phyloP scores from a whole-genome alignment of 2,113 vertebrate genomes.

The Neolamprologus fasciatus region DNA sequence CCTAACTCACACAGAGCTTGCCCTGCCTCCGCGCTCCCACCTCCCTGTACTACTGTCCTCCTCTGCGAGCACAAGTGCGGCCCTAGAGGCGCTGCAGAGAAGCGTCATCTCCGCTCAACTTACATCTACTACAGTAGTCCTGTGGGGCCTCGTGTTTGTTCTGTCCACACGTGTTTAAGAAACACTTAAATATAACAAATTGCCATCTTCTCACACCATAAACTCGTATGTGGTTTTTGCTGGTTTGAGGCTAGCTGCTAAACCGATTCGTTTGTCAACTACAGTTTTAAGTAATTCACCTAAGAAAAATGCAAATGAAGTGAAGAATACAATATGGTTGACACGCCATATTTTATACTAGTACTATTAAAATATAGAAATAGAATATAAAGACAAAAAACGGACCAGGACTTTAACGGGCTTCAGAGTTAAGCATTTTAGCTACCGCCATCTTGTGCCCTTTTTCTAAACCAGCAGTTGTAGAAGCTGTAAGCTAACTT shows the following conservation, averaged over 20 bases:
- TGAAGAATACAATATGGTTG: neutral
- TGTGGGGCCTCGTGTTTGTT: neutral
- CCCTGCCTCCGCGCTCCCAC: neutral
- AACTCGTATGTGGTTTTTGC: neutral
- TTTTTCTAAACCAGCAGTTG: neutral
- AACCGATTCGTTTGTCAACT: neutral
- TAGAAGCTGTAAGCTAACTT: neutral
- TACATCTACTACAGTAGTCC: neutral
- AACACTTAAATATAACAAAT: neutral
- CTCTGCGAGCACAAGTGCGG: neutral
- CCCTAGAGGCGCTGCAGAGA: slow-evolving; percentile 29
- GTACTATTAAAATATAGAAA: neutral
- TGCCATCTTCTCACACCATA: neutral
- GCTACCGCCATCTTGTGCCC: neutral
- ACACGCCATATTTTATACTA: neutral
- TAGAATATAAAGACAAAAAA: neutral
- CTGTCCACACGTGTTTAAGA: neutral
- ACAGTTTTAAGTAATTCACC: neutral
- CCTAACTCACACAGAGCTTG: neutral
- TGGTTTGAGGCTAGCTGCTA: neutral
- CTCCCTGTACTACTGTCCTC: neutral
- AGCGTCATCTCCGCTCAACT: neutral
- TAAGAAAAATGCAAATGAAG: neutral
- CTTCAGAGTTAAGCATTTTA: neutral
- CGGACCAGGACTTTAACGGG: neutral